phyloP scores from a whole-genome alignment of 2,113 vertebrate species.

The Rhipidura dahli region DNA sequence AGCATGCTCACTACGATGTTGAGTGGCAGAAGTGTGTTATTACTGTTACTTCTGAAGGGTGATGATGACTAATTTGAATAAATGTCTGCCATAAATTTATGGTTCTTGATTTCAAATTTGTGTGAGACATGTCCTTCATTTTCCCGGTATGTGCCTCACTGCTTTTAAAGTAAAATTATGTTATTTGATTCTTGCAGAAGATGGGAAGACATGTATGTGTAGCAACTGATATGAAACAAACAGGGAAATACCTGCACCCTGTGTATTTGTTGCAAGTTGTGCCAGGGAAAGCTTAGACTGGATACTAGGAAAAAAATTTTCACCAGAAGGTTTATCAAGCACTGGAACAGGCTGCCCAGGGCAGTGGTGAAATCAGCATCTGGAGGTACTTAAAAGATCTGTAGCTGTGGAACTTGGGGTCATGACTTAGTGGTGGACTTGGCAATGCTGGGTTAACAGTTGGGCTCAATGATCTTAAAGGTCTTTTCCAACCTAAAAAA shows the following conservation, averaged over 20 bases:
- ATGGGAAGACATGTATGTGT: not conserved
- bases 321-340: not conserved
- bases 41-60: not conserved
- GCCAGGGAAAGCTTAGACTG: not conserved
- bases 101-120: not conserved
- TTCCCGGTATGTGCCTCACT: not conserved
- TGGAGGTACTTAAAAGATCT: not conserved
- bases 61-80: not conserved
- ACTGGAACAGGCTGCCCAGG: not conserved
- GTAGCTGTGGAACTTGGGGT: not conserved
- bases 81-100: not conserved
- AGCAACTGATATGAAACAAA: not conserved
- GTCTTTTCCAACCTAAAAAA: not conserved
- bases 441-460: not conserved
- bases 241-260: not conserved
- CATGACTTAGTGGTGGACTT: not conserved
- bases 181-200: not conserved
- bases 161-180: not conserved
- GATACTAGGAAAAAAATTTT: not conserved
- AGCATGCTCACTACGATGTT: not conserved
- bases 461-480: not conserved
- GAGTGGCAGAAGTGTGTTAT: not conserved
- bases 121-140: not conserved
- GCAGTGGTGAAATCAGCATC: not conserved
- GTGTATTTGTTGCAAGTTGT: not conserved